phyloP scores from a whole-genome alignment of 2,888 invertebrate species.

The Caenorhabditis sinica region DNA sequence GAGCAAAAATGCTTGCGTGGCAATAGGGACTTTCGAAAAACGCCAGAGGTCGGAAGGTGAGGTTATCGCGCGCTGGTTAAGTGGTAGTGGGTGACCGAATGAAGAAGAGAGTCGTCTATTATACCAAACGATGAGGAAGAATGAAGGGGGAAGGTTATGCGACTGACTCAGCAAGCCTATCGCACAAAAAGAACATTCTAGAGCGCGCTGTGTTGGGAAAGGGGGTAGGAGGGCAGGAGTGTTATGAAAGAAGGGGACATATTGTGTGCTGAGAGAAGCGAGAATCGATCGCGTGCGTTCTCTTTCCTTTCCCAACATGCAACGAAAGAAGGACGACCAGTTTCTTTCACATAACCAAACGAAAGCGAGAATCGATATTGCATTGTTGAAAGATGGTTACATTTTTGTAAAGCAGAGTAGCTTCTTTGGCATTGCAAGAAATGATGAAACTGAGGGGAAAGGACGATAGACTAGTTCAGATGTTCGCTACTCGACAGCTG shows the following conservation, averaged over 20 bases:
- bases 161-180: conserved; percentile 34
- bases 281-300: conserved; percentile 34
- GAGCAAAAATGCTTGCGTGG: too few species aligned
- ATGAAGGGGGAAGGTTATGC: not conserved
- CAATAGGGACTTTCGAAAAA: too few species aligned
- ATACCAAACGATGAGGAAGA: conserved; percentile 28
- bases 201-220: conserved; percentile 45
- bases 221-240: conserved; percentile 8
- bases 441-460: conserved; percentile 28
- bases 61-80: not conserved
- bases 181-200: conserved; percentile 53
- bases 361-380: conserved; percentile 8
- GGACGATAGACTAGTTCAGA: not conserved
- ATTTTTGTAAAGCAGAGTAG: conserved; percentile 23
- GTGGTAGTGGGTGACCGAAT: not conserved
- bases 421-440: conserved; percentile 13
- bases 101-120: conserved; percentile 25
- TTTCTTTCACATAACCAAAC: not conserved
- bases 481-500: conserved; percentile 29
- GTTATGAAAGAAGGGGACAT: conserved; percentile 36
- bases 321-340: conserved; percentile 32
- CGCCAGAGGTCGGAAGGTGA: not conserved
- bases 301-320: not conserved
- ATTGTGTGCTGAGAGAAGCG: conserved; percentile 26
- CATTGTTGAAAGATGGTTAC: conserved; percentile 27